A percentile compares a stretch with the other conserved stretches of the same genome.
Conservation (phyloP, 2,888 invertebrate species). For the Metallyticus violacea region DNA sequence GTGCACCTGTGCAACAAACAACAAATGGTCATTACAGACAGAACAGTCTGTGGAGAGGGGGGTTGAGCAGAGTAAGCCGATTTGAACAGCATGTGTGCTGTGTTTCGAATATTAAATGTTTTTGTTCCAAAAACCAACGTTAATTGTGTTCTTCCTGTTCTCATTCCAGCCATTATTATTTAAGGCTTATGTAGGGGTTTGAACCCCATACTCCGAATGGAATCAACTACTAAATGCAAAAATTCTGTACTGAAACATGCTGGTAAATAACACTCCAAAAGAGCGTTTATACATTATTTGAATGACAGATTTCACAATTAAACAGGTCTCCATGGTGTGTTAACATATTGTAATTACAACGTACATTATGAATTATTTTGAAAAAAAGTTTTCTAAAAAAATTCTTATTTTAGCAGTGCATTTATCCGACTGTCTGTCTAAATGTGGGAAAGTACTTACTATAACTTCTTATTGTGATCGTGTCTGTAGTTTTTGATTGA, state of each 20-base stretch:
- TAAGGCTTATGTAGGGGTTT: conserved; percentile 8
- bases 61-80: neutral
- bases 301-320: neutral
- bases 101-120: neutral
- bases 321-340: no score
- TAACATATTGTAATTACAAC: no score
- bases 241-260: neutral
- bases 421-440: no score
- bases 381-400: no score
- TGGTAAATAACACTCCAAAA: neutral
- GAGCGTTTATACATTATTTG: neutral
- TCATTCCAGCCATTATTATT: conserved; percentile 12
- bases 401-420: no score
- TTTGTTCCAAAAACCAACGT: conserved; percentile 8
- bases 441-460: no score
- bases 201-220: neutral
- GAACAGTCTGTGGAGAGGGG: no score
- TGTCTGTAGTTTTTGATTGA: no score
- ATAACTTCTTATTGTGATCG: no score
- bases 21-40: neutral
- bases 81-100: neutral
- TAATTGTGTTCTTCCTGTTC: conserved; percentile 15
- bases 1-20: neutral
- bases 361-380: no score
- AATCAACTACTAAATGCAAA: conserved; percentile 11